Base-by-base conservation (phyloP, 1,140 invertebrate genomes). In the Ceratoteleas bidentatus region DNA sequence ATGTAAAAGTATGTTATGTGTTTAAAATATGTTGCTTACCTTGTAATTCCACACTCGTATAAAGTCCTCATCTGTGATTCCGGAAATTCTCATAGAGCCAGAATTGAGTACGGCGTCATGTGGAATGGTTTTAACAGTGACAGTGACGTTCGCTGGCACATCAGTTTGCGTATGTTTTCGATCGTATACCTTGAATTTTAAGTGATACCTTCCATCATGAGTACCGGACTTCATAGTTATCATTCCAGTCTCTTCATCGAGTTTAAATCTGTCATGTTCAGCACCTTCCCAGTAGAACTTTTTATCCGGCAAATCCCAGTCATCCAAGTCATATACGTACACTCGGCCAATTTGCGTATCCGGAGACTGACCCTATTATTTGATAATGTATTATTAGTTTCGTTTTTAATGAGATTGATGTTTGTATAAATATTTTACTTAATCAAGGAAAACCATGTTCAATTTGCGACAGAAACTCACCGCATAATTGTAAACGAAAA, bases 241-340 rank as follows among this genome's bases (percentile, higher is more conserved):
- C 96, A 97, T 98, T 3, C 98, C 98, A 0, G 97, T 96, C 87
- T 97, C 96, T 87, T 97, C 95, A 88, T 98, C 96, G 6, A 99
- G 89, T 61, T 95, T 96, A 87, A 98, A 98, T 81, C 96, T 94
- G 3, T 95, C 94, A 90, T 96, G 94, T 87, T 96, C 96, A 54
- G 94, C 91, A 50, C 93, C 93, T 87, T 97, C 96, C 96, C 97
- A 98, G 84, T 97, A 97, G 92, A 99, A 99, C 85, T 97, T 97
- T 88, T 99, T 99, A 88, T 99, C 98, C 0, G 96, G 96, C 74
- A 98, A 89, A 93, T 99, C 98, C 98, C 98, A 99, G 88, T 99
- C 98, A 90, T 99, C 98, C 49, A 97, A 91, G 92, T 99, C 98
- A 88, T 98, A 97, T 0, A 99, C 97, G 89, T 99, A 98, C 2